These are phyloP conservation scores for Astur gentilis DNA, from an alignment of 2,113 vertebrate genomes.

Conservation along the genomic window DNA sequence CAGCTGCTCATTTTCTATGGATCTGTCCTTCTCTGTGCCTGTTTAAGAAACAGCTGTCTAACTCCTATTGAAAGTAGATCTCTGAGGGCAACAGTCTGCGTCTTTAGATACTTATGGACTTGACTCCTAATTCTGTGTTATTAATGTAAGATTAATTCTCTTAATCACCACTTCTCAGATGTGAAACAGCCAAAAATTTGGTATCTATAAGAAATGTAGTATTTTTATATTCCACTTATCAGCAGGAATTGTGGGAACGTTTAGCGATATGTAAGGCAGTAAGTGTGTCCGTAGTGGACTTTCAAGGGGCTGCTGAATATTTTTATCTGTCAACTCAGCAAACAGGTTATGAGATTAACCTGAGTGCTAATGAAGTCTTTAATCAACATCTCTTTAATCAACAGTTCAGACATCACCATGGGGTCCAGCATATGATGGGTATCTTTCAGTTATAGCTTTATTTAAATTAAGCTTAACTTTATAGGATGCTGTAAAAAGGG, in stretches of 20 bases:
- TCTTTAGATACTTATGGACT: background rate
- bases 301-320: background rate
- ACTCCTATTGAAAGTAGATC: background rate
- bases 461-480: conserved; percentile 26
- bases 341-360: background rate
- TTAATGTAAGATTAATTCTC: background rate
- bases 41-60: background rate
- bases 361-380: background rate
- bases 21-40: background rate
- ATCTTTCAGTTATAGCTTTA: background rate
- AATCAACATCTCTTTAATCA: background rate
- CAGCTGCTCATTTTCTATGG: background rate
- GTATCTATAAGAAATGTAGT: background rate
- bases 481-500: conserved; percentile 2
- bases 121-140: background rate
- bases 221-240: background rate
- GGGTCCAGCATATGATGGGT: background rate
- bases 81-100: background rate
- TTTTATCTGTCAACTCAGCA: conserved; percentile 18
- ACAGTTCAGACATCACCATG: background rate
- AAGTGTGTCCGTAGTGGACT: background rate
- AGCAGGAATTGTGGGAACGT: background rate
- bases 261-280: background rate
- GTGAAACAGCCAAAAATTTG: background rate
- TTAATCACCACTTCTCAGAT: background rate